Evolutionary conservation across 2,113 vertebrate species (phyloP).

Genomic region (Python bivittatus): DNA sequence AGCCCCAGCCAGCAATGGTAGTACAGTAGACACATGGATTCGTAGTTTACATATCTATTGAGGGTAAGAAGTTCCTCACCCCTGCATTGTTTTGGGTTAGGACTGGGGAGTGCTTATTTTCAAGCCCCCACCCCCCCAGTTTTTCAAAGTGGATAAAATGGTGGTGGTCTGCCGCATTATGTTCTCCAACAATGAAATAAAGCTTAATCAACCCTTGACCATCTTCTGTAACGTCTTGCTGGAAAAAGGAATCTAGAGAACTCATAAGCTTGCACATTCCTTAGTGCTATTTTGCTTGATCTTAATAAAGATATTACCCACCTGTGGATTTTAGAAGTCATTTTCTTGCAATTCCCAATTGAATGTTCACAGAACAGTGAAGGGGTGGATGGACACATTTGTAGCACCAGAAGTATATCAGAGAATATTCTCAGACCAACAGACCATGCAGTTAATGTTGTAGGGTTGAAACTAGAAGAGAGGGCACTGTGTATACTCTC

Average conservation of each 20-base stretch:
- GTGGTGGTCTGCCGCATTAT: not conserved
- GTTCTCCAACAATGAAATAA: not conserved
- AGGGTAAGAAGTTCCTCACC: not conserved
- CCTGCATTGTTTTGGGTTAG: not conserved
- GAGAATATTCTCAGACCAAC: not conserved
- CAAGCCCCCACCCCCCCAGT: not conserved
- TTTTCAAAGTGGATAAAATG: not conserved
- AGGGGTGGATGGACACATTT: not conserved
- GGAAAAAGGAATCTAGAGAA: not conserved
- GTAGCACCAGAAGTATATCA: not conserved
- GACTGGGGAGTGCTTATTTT: not conserved
- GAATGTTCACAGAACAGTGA: not conserved
- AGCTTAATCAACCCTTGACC: not conserved
- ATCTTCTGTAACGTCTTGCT: not conserved
- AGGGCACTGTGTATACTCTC: not conserved
- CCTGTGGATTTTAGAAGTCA: not conserved
- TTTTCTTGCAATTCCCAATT: not conserved
- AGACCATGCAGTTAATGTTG: not conserved
- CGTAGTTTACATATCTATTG: not conserved
- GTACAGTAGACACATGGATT: not conserved
- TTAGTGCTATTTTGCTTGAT: not conserved
- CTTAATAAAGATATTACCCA: not conserved
- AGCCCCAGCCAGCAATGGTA: not conserved
- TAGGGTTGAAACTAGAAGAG: not conserved
- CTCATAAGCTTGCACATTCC: not conserved